These are phyloP conservation scores for Castor canadensis DNA, from an alignment of 2,113 vertebrate genomes.

Conservation along the genomic window DNA sequence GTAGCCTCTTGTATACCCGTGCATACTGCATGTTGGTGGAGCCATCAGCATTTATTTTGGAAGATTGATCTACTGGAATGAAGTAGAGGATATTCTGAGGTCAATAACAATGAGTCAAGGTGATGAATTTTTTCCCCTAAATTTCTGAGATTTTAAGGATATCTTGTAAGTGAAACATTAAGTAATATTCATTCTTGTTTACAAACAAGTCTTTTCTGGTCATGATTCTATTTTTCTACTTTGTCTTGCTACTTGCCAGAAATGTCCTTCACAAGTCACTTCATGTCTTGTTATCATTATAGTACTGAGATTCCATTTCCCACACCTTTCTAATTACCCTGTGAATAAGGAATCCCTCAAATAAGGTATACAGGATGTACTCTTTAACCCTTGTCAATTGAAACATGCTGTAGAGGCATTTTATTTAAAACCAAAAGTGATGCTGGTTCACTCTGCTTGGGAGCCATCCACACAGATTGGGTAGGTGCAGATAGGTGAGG, in stretches of 20 bases:
- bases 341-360: neutral
- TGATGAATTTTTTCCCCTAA: neutral
- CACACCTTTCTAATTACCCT: neutral
- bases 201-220: neutral
- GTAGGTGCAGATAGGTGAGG: neutral
- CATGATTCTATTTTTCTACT: neutral
- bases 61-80: slow-evolving; percentile 76
- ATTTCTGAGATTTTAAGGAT: slow-evolving; percentile 26
- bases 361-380: neutral
- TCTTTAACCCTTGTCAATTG: neutral
- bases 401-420: neutral
- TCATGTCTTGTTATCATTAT: neutral
- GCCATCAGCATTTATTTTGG: slow-evolving; percentile 68
- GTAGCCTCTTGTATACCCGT: neutral
- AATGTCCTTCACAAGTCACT: neutral
- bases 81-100: slow-evolving; percentile 54
- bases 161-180: neutral
- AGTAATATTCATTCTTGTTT: too few species aligned
- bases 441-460: neutral
- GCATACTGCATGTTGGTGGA: neutral
- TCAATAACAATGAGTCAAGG: slow-evolving; percentile 5
- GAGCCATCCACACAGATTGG: neutral
- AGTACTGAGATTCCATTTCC: neutral
- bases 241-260: neutral
- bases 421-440: neutral